These are phyloP conservation scores for Lasioglossum leucozonium DNA, from an alignment of 2,888 invertebrate species.

Conservation along the genomic window DNA sequence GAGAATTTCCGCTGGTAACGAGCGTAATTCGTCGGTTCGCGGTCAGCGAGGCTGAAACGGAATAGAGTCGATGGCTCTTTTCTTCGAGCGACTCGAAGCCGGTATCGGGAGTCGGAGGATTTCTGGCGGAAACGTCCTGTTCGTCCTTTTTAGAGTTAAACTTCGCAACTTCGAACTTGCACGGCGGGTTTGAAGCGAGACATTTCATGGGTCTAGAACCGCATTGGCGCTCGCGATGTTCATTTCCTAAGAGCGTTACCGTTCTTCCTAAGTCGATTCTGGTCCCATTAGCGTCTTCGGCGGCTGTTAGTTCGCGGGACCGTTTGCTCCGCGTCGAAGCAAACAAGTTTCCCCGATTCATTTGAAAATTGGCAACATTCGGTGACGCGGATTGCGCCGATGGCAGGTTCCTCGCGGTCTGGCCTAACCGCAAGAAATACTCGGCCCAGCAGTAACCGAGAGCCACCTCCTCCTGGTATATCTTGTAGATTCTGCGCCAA, in stretches of 20 bases:
- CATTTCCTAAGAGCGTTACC: background rate
- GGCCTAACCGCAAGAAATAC: conserved; percentile 54
- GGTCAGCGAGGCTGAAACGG: background rate
- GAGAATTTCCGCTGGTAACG: background rate
- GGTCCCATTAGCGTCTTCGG: background rate
- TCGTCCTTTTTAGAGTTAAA: background rate
- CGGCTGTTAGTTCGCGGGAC: background rate
- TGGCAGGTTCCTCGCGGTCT: background rate
- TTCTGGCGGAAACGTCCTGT: background rate
- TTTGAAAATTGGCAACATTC: background rate
- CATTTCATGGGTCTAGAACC: background rate
- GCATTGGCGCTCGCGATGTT: background rate
- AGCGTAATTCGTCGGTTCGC: background rate
- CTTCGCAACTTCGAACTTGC: background rate
- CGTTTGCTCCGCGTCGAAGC: background rate
- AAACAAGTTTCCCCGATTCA: background rate
- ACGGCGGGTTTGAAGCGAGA: background rate
- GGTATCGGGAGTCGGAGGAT: too few species aligned
- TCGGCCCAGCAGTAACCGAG: conserved; percentile 69
- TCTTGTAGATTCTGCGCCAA: conserved; percentile 66
- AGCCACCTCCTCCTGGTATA: conserved; percentile 66
- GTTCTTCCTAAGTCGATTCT: background rate
- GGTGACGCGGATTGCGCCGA: background rate
- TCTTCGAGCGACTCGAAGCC: background rate
- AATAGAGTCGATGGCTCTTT: background rate